Percentiles rank a stretch among this genome's conserved stretches.
Conservation (phyloP, 2,113 vertebrate genomes). For the Anhinga anhinga region DNA sequence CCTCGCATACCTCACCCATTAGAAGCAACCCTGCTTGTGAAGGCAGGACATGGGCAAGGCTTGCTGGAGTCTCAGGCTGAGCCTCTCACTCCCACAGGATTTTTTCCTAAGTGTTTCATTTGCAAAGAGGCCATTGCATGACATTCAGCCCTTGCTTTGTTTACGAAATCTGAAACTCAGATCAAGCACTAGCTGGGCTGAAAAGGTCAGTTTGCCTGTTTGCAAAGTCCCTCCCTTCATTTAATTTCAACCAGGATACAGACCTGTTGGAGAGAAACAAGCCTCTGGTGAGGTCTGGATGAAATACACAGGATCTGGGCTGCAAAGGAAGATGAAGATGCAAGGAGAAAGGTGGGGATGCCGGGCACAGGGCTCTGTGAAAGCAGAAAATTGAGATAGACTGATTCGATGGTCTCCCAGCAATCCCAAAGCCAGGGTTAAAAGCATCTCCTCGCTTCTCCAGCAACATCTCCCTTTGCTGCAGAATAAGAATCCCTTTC, state of each 20-base stretch:
- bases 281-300: not conserved
- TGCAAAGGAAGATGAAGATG: not conserved
- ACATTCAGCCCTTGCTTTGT: constrained; percentile 41
- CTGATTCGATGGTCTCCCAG: not conserved
- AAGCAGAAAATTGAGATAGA: not conserved
- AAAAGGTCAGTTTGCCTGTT: constrained; percentile 37
- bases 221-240: not conserved
- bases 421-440: not conserved
- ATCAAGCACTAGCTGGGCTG: constrained; percentile 17
- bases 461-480: not conserved
- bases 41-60: not conserved
- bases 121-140: constrained; percentile 7
- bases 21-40: not conserved
- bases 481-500: not conserved
- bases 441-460: not conserved
- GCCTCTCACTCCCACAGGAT: constrained; percentile 3
- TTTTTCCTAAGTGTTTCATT: not conserved
- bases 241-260: not conserved
- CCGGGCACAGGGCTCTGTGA: not conserved
- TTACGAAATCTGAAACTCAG: constrained; percentile 23
- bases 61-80: not conserved
- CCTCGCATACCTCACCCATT: accelerated
- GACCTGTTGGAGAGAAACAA: not conserved
- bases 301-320: not conserved
- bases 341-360: not conserved